These are phyloP conservation scores for Rhadina sibilatrix DNA, from an alignment of 2,113 vertebrate genomes.

Conservation along the genomic window DNA sequence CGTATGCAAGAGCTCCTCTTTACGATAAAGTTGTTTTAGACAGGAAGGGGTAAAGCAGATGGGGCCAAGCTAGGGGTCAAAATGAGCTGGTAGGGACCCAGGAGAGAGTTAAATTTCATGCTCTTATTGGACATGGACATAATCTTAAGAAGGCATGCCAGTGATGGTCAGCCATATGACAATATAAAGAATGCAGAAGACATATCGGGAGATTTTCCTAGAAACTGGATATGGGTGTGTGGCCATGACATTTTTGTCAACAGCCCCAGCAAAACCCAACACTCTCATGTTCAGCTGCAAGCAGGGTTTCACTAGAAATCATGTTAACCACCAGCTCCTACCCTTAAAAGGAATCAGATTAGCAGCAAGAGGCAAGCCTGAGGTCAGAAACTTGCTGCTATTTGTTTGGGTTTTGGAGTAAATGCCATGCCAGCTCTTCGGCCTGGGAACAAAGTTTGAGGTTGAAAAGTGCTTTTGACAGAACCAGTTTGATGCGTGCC, in stretches of 20 bases:
- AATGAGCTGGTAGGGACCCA: background rate
- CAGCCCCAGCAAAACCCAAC: background rate
- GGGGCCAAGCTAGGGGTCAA: background rate
- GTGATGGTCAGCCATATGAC: background rate
- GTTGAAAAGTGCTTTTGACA: slow-evolving; percentile 33
- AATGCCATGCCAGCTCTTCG: background rate
- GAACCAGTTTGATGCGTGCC: slow-evolving; percentile 16
- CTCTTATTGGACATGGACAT: background rate
- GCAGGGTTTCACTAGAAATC: background rate
- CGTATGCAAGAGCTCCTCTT: background rate
- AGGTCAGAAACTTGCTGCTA: slow-evolving; percentile 31
- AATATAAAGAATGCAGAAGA: background rate
- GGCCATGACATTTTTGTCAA: background rate
- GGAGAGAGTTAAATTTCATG: background rate
- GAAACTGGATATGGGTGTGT: background rate
- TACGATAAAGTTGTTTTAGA: background rate
- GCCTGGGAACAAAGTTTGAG: slow-evolving; percentile 57
- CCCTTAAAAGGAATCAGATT: slow-evolving; percentile 73
- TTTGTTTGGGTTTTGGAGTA: slow-evolving; percentile 42
- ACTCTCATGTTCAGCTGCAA: background rate
- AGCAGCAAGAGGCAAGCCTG: slow-evolving; percentile 39
- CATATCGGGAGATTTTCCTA: background rate
- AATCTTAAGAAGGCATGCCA: background rate
- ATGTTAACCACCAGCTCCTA: slow-evolving; percentile 31
- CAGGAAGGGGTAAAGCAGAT: background rate